Evolutionary conservation across 2,113 vertebrate species (phyloP), one percentile per base, ranked within the genome.

Genomic region (Corythoichthys intestinalis): DNA sequence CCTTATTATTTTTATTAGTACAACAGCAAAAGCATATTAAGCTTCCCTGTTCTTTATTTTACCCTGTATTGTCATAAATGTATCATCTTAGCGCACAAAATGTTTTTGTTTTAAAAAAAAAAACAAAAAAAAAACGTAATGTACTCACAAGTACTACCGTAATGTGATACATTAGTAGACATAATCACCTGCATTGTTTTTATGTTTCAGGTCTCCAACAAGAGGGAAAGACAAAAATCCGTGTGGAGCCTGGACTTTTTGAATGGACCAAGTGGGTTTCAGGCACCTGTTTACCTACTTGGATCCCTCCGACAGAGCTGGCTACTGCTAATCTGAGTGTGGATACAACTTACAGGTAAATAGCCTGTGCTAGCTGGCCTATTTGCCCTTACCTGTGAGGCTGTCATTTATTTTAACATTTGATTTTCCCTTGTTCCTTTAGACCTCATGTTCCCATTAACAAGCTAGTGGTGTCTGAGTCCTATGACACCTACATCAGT

Each of bases 191-290:
- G 9, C 41, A 44, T 1, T 44, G 2, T 56, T 78, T 73, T 48
- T 50, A 4, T 75, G 47, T 67, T 6, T n/a, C 85, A 99, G 97
- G 97, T 66, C 94, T 98, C 79, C 95, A 98, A 71, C 94, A 94
- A 85, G 96, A 98, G 15, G 95, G 93, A 71, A 94, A 92, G 77
- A 91, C 94, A 78, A 98, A 95, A 82, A 95, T 99, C 66, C 92
- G 96, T 0, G 83, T 99, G 3, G 97, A 99, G 87, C 97, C 97
- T 0, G 97, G 97, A 41, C 83, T 99, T 68, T 98, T 99, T 78
- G 97, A 99, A 75, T 99, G 97, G 97, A 98, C 96, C 47, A 98
- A 98, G 86, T 99, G 97, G 97, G 96, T 98, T 46, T 89, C 96
- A 2, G 97, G 97, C 67, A 96, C 76, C 66, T 88, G 92, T 0